phyloP scores from a whole-genome alignment of 1,140 invertebrate genomes.

The Drosophila parvula region DNA sequence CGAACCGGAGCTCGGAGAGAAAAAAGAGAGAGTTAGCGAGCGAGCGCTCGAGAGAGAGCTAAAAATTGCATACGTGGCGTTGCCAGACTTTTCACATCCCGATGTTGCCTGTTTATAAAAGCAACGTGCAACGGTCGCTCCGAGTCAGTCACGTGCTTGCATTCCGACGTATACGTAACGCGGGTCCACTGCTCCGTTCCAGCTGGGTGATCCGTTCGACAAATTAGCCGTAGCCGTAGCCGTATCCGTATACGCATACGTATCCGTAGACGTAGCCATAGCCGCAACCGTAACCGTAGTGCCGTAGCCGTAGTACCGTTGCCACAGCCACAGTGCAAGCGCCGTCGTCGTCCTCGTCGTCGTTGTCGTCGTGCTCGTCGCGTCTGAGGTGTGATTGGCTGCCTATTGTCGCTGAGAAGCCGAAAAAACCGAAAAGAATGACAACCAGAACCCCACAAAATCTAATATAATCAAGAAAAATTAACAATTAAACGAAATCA shows the following conservation, averaged over 20 bases:
- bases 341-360: conserved; percentile 7
- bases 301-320: conserved; percentile 24
- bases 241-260: conserved; percentile 29
- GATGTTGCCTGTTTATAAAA: conserved; percentile 69
- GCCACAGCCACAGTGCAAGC: conserved; percentile 2
- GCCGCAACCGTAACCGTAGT: conserved; percentile 28
- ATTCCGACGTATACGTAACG: conserved; percentile 60
- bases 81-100: conserved; percentile 57
- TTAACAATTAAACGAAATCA: conserved; percentile 3
- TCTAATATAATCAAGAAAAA: not conserved
- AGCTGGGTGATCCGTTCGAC: conserved; percentile 72
- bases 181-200: conserved; percentile 45
- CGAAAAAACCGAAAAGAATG: conserved; percentile 20
- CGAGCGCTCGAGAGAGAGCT: no score
- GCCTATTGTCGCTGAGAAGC: conserved; percentile 9
- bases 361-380: conserved; percentile 33
- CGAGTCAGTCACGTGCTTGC: conserved; percentile 80
- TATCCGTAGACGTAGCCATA: conserved; percentile 14
- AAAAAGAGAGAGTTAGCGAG: no score
- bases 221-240: conserved; percentile 58
- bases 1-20: conserved; percentile 18
- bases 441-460: conserved; percentile 21
- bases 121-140: conserved; percentile 60
- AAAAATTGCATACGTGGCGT: conserved; percentile 55
- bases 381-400: conserved; percentile 61